Base-by-base conservation (phyloP, 2,113 vertebrate species). In the Anolis sagrei region DNA sequence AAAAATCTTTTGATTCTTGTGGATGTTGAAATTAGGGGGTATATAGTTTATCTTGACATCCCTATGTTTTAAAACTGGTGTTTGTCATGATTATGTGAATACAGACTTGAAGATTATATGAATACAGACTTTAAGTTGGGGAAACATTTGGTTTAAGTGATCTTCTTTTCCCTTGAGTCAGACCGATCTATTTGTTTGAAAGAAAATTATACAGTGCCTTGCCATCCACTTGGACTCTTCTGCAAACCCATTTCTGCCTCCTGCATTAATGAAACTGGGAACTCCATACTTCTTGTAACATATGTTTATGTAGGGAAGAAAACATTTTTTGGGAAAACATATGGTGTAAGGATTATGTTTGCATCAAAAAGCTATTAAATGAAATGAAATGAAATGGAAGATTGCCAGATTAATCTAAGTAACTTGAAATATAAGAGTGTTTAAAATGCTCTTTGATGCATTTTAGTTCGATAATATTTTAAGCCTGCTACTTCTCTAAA, bases 381-480 rank as follows among this genome's bases (percentile, higher is more conserved):
- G 39, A 44, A 44, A 44, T 44, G 39, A 44, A 44, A 44, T 44
- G 5, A 44, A 44, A 44, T 44, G 39, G n/a, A 72, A 16, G 48
- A 54, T 68, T 81, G 16, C 29, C 29, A 8, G n/a, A 34, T 36
- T 48, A 44, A 39, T 64, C 25, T 66, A 58, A 48, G 14, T 68
- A 82, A 82, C 5, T 82, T 74, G 32, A 39, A 74, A 29, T 74
- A 61, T 73, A 61, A 36, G 7, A 29, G 29, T 29, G 27, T 70
- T 81, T 54, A 70, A 70, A 70, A 36, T 72, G 13, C 27, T 44
- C 19, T 73, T 61, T 39, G 14, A 29, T 85, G 25, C 18, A 79
- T 85, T 62, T 73, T 62, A 79, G 51, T 58, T 44, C 13, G 16
- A n/a, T 61, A 44, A 18, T 79, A 68, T 58, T 72, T 79, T 85